phyloP scores from a whole-genome alignment of 2,888 invertebrate species.

The Acrobasis consociella region DNA sequence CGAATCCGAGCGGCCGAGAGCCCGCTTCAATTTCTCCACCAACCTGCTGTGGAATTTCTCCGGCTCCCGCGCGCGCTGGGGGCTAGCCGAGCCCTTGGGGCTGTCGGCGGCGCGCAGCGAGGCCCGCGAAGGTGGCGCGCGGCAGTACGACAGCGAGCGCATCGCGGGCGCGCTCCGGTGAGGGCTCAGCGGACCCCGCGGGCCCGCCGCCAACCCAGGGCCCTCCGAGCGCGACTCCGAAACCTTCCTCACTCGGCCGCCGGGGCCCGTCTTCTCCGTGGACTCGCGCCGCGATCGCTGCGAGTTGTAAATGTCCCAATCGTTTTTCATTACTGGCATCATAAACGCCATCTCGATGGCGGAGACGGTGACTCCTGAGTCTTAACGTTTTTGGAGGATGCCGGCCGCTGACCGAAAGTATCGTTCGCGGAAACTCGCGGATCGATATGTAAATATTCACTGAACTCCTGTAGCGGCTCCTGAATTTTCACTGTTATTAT shows the following conservation, averaged over 20 bases:
- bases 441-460: constrained; percentile 52
- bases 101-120: constrained; percentile 85
- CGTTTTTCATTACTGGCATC: constrained; percentile 97
- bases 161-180: constrained; percentile 87
- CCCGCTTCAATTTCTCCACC: constrained; percentile 89
- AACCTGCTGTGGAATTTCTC: constrained; percentile 92
- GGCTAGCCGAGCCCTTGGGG: constrained; percentile 86
- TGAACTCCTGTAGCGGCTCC: constrained; percentile 37
- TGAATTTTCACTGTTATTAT: constrained; percentile 36
- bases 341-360: constrained; percentile 92
- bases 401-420: constrained; percentile 47
- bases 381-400: constrained; percentile 72
- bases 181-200: constrained; percentile 74
- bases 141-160: constrained; percentile 81
- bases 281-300: constrained; percentile 90
- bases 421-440: constrained; percentile 50
- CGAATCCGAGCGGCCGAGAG: constrained; percentile 84
- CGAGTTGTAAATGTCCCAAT: constrained; percentile 95
- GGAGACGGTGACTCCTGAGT: constrained; percentile 65
- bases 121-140: constrained; percentile 81
- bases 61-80: constrained; percentile 79
- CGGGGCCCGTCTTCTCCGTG: constrained; percentile 57
- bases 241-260: constrained; percentile 85
- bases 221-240: constrained; percentile 90
- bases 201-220: constrained; percentile 85